Evolutionary conservation across 2,113 vertebrate genomes (phyloP).

Genomic region (Prionailurus bengalensis): DNA sequence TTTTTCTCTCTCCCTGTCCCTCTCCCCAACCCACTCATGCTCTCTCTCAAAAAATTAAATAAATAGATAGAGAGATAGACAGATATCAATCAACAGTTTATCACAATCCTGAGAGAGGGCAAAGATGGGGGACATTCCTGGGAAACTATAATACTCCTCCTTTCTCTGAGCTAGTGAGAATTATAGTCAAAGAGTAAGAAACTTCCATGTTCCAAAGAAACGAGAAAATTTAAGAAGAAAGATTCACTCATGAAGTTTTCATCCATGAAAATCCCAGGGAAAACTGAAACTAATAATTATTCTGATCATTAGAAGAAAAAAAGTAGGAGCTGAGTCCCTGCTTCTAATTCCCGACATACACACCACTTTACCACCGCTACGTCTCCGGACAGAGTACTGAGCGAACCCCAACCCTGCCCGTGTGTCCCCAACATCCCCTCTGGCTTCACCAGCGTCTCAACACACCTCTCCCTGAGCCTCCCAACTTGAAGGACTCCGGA

Average conservation of each 20-base stretch:
- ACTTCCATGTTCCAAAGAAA: not conserved
- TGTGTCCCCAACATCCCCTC: not conserved
- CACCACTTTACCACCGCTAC: no score
- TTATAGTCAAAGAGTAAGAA: not conserved
- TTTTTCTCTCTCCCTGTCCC: no score
- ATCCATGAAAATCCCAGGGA: not conserved
- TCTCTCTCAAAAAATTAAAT: no score
- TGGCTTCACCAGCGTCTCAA: not conserved
- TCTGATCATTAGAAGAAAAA: not conserved
- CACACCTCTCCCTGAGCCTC: not conserved
- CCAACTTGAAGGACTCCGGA: not conserved
- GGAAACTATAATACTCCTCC: not conserved
- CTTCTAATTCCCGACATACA: not conserved
- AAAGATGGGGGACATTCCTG: not conserved
- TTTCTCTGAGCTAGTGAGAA: not conserved
- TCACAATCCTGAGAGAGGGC: not conserved
- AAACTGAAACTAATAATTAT: not conserved
- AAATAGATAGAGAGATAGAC: accelerated
- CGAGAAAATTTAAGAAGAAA: not conserved
- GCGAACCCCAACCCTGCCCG: not conserved
- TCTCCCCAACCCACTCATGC: no score
- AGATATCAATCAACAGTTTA: not conserved
- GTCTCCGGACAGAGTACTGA: not conserved
- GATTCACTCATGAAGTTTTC: not conserved
- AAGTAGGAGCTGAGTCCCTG: not conserved